Evolutionary conservation across 2,113 vertebrate genomes (phyloP).

Genomic region (Capreolus pygargus): DNA sequence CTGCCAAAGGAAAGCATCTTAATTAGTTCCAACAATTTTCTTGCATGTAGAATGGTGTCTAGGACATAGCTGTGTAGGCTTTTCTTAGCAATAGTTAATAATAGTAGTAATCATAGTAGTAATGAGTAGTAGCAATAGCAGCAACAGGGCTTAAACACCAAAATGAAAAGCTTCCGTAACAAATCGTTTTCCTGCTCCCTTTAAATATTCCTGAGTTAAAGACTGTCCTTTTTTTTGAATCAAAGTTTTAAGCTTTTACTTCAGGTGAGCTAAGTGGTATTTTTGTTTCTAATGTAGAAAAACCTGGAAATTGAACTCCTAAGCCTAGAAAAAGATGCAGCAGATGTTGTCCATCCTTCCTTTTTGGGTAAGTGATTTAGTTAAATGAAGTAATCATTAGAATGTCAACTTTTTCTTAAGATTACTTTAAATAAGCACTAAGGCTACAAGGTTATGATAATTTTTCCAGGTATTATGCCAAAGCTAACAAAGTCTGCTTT

Average conservation of each 20-base stretch:
- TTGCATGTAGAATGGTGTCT: neutral
- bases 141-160: neutral
- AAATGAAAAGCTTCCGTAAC: neutral
- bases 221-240: neutral
- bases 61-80: neutral
- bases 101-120: neutral
- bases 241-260: neutral
- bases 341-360: slow-evolving; percentile 86
- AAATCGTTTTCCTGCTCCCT: neutral
- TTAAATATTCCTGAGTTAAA: neutral
- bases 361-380: slow-evolving; percentile 86
- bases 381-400: neutral
- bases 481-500: neutral
- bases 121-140: neutral
- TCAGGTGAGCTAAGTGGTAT: slow-evolving; percentile 34
- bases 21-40: neutral
- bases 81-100: neutral
- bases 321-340: slow-evolving; percentile 83
- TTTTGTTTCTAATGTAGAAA: slow-evolving; percentile 80
- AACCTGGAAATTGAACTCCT: slow-evolving; percentile 88
- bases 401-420: slow-evolving; percentile 29
- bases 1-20: neutral
- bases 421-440: slow-evolving; percentile 22
- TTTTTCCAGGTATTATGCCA: neutral
- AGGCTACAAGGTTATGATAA: neutral